A percentile compares a stretch with the other conserved stretches of the same genome.
These are phyloP conservation scores for Ormyrus rosae DNA, from an alignment of 2,888 invertebrate species.

Conservation along the genomic window DNA sequence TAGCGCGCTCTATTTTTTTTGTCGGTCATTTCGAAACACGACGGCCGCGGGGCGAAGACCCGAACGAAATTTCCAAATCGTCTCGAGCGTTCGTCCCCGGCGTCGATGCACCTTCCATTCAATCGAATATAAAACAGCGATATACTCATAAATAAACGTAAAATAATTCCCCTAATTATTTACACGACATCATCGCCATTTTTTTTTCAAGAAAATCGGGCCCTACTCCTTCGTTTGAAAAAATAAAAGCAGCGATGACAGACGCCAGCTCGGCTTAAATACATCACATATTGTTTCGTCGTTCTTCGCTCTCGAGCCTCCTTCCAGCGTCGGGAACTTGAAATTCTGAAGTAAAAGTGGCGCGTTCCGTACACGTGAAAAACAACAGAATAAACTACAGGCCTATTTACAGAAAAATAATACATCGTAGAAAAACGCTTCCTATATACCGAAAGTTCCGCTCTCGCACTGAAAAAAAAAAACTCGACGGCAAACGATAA, in stretches of 20 bases:
- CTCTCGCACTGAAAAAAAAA: not conserved
- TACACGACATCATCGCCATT: conserved; percentile 31
- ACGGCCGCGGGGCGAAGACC: conserved; percentile 13
- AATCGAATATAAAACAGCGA: conserved; percentile 36
- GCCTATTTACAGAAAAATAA: conserved; percentile 37
- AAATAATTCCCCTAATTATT: conserved; percentile 51
- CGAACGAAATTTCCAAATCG: conserved; percentile 27
- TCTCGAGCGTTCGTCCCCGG: conserved; percentile 28
- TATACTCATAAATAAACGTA: conserved; percentile 51
- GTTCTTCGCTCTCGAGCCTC: conserved; percentile 9
- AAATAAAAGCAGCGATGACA: conserved; percentile 44
- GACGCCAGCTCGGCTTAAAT: not conserved
- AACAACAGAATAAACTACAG: not conserved
- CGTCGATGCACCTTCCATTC: not conserved
- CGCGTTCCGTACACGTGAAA: not conserved
- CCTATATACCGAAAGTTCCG: not conserved
- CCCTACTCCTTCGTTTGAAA: not conserved
- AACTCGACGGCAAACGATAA: no score
- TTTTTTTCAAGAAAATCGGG: conserved; percentile 25
- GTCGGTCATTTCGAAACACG: not conserved
- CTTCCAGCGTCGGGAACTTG: not conserved
- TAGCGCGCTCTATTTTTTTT: conserved; percentile 45
- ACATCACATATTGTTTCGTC: conserved; percentile 17
- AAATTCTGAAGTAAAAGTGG: not conserved
- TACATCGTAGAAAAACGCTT: conserved; percentile 10